Evolutionary conservation across 2,888 invertebrate species (phyloP), one percentile per base, ranked within the genome.

Genomic region (Catonia carolina): DNA sequence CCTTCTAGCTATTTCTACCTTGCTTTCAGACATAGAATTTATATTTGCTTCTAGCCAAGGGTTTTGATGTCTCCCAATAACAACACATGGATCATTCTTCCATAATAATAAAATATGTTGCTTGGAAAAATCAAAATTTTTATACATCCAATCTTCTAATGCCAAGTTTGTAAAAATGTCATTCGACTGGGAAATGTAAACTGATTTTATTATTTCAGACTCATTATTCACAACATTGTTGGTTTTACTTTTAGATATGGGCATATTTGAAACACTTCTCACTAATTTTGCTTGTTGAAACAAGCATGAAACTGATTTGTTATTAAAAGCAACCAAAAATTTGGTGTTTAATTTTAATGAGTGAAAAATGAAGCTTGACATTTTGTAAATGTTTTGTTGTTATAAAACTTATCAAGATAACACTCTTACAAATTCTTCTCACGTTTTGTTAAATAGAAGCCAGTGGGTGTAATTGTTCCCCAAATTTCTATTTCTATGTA

Each of bases 11-110:
- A 96, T 68, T 10, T 80, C 76, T 56, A 97, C 83, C 14, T 83
- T 84, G 39, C 79, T 76, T 49, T 83, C 80, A 60, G 77, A 70
- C 49, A 89, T 72, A 39, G 78, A 77, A 2, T 82, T 78, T 2
- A 91, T 75, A 72, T 97, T 89, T 1, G 90, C 86, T 72, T 99
- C 98, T 31, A 85, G 72, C 88, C 96, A 99, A 1, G 96, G 94
- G 74, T 99, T 99, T 73, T 98, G 98, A 73, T 97, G 92, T 56
- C 92, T 82, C 5, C 99, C 99, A 70, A 98, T 85, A 4, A 99
- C 96, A 53, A 99, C 90, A 70, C 93, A 89, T 0, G 97, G 96
- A 64, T 86, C 81, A 72, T 97, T 99, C 53, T 86, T 82, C 94
- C 96, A 98, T 56, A 98, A 75, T 73, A 97, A 80, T 70, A 98